phyloP scores from a whole-genome alignment of 2,888 invertebrate genomes.

The Rhabditophanes sp. region DNA sequence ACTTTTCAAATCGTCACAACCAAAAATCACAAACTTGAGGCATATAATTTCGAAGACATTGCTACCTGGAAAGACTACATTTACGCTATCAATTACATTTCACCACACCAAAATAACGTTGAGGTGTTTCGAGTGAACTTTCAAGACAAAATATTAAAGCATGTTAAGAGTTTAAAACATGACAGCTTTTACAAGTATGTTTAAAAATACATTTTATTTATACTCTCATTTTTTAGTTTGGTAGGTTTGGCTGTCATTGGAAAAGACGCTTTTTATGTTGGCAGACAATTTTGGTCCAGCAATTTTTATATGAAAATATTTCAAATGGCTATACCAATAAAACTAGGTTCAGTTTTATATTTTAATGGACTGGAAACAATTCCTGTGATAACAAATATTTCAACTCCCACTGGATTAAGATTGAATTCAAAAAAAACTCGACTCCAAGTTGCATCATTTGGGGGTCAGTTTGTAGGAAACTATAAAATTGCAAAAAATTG shows the following conservation, averaged over 20 bases:
- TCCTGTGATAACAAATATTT: slow-evolving; percentile 1
- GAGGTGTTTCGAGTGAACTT: background rate
- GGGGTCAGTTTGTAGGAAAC: no score
- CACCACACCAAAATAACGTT: no score
- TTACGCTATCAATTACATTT: no score
- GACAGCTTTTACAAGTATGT: slow-evolving; percentile 3
- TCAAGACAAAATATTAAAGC: background rate
- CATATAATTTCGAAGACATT: no score
- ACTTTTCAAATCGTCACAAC: no score
- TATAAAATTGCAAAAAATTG: no score
- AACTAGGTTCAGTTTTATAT: slow-evolving; percentile 7
- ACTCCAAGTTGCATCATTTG: no score
- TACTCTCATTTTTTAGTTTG: slow-evolving; percentile 1
- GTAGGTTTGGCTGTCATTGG: slow-evolving; percentile 4
- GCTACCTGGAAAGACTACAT: no score
- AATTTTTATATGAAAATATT: background rate
- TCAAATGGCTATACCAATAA: slow-evolving; percentile 3
- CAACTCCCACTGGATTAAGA: slow-evolving; percentile 7
- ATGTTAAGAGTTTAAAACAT: background rate
- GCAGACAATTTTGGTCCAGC: slow-evolving; percentile 6
- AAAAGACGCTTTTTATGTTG: slow-evolving; percentile 4
- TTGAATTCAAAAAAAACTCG: slow-evolving; percentile 5
- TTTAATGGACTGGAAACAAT: slow-evolving; percentile 7
- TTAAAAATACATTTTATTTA: background rate
- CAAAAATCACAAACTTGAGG: no score